Evolutionary conservation across 2,888 invertebrate species (phyloP).

Genomic region (Epinotia nisella): DNA sequence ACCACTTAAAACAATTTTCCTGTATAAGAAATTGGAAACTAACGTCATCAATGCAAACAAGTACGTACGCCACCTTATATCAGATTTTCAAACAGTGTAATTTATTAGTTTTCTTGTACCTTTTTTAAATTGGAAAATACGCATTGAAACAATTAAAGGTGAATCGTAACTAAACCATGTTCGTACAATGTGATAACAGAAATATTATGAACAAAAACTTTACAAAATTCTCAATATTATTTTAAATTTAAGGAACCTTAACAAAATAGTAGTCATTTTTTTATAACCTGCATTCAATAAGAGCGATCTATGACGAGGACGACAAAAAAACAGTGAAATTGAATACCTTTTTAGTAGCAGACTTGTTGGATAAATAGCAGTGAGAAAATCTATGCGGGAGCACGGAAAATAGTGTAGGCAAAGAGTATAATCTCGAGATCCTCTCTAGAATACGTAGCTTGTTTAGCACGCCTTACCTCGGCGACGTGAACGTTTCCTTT

Average conservation of each 20-base stretch:
- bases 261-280: neutral
- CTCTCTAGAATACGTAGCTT: slow-evolving; percentile 32
- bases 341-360: slow-evolving; percentile 34
- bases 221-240: too few species aligned
- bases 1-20: too few species aligned
- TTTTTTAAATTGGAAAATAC: too few species aligned
- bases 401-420: slow-evolving; percentile 46
- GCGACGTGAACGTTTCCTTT: neutral
- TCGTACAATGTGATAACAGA: too few species aligned
- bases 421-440: slow-evolving; percentile 40
- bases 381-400: slow-evolving; percentile 48
- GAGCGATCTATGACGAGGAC: slow-evolving; percentile 2
- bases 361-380: slow-evolving; percentile 27
- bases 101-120: too few species aligned
- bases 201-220: too few species aligned
- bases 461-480: slow-evolving; percentile 33
- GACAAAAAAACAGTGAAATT: slow-evolving; percentile 23
- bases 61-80: too few species aligned
- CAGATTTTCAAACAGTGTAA: too few species aligned
- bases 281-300: neutral
- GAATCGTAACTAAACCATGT: too few species aligned
- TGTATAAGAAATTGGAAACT: too few species aligned
- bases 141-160: too few species aligned
- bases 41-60: too few species aligned
- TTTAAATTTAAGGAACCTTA: neutral